Percentiles rank a stretch among this genome's conserved stretches.
These are phyloP conservation scores for Mustela nigripes DNA, from an alignment of 2,113 vertebrate genomes.

Conservation along the genomic window DNA sequence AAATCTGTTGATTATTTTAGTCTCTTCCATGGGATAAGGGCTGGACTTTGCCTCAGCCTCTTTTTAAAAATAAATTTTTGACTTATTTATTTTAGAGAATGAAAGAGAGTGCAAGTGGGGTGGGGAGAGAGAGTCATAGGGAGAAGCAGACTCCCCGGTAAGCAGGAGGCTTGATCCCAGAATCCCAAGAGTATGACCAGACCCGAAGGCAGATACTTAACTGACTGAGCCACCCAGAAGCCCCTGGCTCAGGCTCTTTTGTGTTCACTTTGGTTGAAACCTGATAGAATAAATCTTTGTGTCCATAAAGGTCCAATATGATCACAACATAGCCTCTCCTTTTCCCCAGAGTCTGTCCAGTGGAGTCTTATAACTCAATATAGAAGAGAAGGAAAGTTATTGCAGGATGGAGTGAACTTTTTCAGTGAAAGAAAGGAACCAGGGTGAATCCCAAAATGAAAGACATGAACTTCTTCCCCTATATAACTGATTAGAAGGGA, in stretches of 20 bases:
- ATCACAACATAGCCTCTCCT: neutral
- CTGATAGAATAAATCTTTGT: fast-evolving
- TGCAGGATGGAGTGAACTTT: neutral
- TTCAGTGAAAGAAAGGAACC: neutral
- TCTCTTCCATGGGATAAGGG: neutral
- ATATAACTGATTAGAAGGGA: neutral
- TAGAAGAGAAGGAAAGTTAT: neutral
- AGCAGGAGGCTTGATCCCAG: no score
- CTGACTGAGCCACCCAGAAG: no score
- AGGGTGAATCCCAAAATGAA: neutral
- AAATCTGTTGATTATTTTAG: neutral
- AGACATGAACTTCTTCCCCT: neutral
- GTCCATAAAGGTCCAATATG: neutral
- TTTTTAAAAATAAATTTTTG: no score
- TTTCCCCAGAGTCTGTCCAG: neutral
- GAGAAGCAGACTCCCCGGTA: no score
- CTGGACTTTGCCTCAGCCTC: neutral
- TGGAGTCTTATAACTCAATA: neutral
- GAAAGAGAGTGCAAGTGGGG: no score
- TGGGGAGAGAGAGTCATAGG: no score
- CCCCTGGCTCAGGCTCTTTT: neutral
- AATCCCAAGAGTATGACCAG: no score
- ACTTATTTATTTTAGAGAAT: no score
- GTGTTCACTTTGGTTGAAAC: no score
- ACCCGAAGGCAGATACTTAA: no score